Base-by-base conservation (phyloP, 1,140 invertebrate species). In the Sinonovacula constricta region DNA sequence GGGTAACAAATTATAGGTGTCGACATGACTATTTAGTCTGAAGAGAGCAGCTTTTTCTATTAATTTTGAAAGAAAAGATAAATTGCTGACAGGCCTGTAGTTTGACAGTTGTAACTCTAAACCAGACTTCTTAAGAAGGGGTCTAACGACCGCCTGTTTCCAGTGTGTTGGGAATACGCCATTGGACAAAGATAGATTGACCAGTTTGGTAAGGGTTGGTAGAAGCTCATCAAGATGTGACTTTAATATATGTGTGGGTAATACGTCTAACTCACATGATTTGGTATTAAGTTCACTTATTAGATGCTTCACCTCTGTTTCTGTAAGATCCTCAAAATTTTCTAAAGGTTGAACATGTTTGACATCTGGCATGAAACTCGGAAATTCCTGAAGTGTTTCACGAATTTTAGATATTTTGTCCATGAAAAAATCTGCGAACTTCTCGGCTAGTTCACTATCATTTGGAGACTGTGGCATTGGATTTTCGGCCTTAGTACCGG, bases 401-500 rank as follows among this genome's bases (percentile, higher is more conserved):
- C 39, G 39, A 10, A 45, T 45, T 45, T 59, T 67, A 15, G 72
- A 3, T 33, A 80, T 80, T 49, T 74, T 75, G 24, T 28, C 31
- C 78, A 80, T 69, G 39, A 80, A 80, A 63, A 72, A 45, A 63
- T 80, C 63, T 1, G 53, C 70, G 66, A 80, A 80, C 28, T 69
- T 62, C 18, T 74, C 54, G 18, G 57, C 57, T 60, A 60, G 30
- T 15, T 31, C 30, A 31, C 30, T 30, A 15, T 60, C 57, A 60
- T 26, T 60, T 26, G 22, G 15, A 60, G 22, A 7, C 5, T 7
- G 7, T 24, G 54, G 54, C 54, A 57, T 57, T 22, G 54, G 54
- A 57, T 57, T 60, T 60, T 60, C 57, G 30, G 57, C 22, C 30
- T 60, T 79, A 59, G 39, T 65, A 28, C 67, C 76, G n/a, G 76